Percentiles rank a stretch among this genome's conserved stretches.
Evolutionary conservation across 2,797 vertebrate genomes (phyloP).

Genomic region (Enteromius viviparus): DNA sequence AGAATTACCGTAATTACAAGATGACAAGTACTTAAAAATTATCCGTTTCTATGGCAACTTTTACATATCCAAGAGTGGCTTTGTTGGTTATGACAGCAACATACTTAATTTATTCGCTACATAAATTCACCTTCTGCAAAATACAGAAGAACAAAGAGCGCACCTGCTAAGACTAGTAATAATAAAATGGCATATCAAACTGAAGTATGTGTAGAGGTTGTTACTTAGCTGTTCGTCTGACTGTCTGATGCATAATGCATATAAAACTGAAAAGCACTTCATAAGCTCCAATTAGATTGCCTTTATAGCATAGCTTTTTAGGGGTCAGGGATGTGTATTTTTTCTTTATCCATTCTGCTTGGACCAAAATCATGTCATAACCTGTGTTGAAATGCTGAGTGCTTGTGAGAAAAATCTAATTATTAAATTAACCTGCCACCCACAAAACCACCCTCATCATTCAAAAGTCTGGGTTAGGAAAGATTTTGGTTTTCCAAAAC

Average conservation of each 20-base stretch:
- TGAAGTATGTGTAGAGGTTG: background rate
- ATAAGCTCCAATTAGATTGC: background rate
- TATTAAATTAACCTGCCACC: background rate
- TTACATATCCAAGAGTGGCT: background rate
- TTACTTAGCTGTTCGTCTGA: background rate
- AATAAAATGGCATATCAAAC: background rate
- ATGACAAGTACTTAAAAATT: slow-evolving; percentile 21
- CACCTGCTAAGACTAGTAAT: background rate
- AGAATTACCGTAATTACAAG: slow-evolving; percentile 5
- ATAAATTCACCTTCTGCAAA: background rate
- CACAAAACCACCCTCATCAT: background rate
- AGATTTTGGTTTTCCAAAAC: background rate
- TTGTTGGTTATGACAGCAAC: slow-evolving; percentile 6
- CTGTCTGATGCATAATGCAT: slow-evolving; percentile 3
- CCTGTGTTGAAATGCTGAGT: background rate
- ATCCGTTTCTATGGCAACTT: slow-evolving; percentile 16
- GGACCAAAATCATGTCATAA: background rate
- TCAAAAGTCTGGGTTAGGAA: background rate
- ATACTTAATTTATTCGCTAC: background rate
- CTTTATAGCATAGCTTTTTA: background rate
- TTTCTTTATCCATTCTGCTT: background rate
- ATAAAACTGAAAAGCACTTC: background rate
- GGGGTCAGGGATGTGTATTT: background rate
- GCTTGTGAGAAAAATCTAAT: background rate
- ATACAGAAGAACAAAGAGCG: slow-evolving; percentile 7